Conservation (phyloP, 2,888 invertebrate genomes). For the Apocheima hispidaria region DNA sequence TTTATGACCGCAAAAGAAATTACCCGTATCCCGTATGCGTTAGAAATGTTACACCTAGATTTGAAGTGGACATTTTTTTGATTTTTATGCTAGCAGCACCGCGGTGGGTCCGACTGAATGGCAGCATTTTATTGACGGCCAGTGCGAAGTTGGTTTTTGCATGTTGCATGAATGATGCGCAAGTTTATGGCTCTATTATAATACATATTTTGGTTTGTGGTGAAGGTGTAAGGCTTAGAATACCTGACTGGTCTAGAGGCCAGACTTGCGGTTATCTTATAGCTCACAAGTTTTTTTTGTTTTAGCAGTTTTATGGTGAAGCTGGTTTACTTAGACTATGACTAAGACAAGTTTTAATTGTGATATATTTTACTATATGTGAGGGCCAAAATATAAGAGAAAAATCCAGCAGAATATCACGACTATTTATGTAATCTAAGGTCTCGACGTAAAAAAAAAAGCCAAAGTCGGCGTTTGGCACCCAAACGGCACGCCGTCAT, state of each 20-base stretch:
- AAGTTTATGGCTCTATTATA: constrained; percentile 36
- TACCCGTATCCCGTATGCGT: constrained; percentile 79
- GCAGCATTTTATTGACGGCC: constrained; percentile 33
- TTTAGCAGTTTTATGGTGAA: no score
- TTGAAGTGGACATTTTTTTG: constrained; percentile 41
- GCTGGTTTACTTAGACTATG: no score
- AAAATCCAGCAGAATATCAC: no score
- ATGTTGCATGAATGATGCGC: constrained; percentile 24
- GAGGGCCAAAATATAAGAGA: no score
- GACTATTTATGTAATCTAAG: no score
- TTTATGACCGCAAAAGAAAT: constrained; percentile 73
- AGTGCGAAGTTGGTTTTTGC: constrained; percentile 39
- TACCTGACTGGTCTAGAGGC: not conserved
- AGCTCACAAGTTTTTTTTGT: no score
- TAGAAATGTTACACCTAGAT: constrained; percentile 55
- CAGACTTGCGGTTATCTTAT: not conserved
- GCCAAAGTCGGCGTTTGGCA: no score
- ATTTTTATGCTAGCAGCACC: constrained; percentile 44
- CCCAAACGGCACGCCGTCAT: no score
- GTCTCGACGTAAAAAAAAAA: no score
- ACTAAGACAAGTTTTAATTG: no score
- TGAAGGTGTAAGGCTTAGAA: constrained; percentile 20
- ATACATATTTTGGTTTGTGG: constrained; percentile 30
- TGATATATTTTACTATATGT: no score
- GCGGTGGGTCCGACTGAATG: constrained; percentile 55